phyloP scores from a whole-genome alignment of 2,113 vertebrate species.

The Psilopsiagon aurifrons region DNA sequence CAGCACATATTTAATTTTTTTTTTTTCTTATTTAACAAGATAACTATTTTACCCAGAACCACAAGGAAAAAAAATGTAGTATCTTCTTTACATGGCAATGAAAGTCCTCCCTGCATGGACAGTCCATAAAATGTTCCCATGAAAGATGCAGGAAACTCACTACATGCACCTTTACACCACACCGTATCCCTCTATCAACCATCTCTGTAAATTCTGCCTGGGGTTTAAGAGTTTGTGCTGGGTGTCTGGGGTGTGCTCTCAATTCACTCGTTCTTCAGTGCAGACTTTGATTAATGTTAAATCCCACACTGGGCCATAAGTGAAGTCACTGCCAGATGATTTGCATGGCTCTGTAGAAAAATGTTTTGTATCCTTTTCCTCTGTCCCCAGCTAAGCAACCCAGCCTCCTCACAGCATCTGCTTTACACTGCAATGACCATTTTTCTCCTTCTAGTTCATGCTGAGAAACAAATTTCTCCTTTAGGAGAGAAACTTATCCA shows the following conservation, averaged over 20 bases:
- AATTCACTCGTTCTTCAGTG: not conserved
- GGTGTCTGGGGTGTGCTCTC: not conserved
- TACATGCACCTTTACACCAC: not conserved
- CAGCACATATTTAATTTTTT: not conserved
- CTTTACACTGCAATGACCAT: not conserved
- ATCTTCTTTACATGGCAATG: not conserved
- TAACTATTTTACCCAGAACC: not conserved
- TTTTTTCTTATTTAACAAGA: not conserved
- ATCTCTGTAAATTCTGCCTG: accelerated
- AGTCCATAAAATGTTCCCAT: accelerated
- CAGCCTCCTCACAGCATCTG: not conserved
- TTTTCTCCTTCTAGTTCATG: not conserved
- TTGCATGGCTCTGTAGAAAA: not conserved
- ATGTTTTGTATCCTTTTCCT: not conserved
- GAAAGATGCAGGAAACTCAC: not conserved
- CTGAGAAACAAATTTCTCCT: slow-evolving; percentile 23
- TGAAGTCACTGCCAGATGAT: not conserved
- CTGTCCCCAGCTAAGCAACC: not conserved
- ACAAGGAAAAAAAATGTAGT: accelerated
- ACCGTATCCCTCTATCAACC: not conserved
- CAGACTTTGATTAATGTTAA: not conserved
- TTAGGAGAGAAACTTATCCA: not conserved
- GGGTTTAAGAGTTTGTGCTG: not conserved
- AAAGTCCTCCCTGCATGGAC: not conserved
- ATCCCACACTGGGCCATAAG: not conserved